Percentiles rank a stretch among this genome's conserved stretches.
These are phyloP conservation scores for Tauraco erythrolophus DNA, from an alignment of 2,113 vertebrate species.

Conservation along the genomic window DNA sequence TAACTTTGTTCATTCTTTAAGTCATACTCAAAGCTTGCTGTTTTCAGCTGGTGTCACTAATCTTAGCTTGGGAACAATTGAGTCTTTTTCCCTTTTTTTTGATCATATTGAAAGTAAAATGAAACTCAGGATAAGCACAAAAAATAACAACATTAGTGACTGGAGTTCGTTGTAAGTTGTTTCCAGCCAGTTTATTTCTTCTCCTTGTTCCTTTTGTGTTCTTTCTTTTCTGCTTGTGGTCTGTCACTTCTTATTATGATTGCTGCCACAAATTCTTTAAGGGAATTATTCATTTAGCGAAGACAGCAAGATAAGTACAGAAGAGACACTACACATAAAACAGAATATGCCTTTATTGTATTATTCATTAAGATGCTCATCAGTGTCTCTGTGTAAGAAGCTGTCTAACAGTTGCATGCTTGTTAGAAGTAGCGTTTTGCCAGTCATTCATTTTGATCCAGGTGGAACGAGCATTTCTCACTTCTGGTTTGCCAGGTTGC, in stretches of 20 bases:
- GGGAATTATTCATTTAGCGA: constrained; percentile 42
- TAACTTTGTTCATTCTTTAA: neutral
- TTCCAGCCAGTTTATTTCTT: neutral
- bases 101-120: neutral
- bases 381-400: neutral
- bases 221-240: neutral
- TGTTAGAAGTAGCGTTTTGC: neutral
- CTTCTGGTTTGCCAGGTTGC: neutral
- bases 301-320: neutral
- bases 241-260: constrained; percentile 14
- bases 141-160: neutral
- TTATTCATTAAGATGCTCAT: constrained; percentile 44
- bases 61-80: neutral
- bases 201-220: neutral
- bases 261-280: constrained; percentile 13
- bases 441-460: neutral
- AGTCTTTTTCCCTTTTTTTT: neutral
- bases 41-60: neutral
- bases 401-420: neutral
- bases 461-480: neutral
- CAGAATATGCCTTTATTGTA: constrained; percentile 27
- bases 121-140: neutral
- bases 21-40: neutral
- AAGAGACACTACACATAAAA: neutral
- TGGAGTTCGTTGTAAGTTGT: neutral